phyloP scores from a whole-genome alignment of 2,888 invertebrate genomes.

The Glyphotaelius pellucidus region DNA sequence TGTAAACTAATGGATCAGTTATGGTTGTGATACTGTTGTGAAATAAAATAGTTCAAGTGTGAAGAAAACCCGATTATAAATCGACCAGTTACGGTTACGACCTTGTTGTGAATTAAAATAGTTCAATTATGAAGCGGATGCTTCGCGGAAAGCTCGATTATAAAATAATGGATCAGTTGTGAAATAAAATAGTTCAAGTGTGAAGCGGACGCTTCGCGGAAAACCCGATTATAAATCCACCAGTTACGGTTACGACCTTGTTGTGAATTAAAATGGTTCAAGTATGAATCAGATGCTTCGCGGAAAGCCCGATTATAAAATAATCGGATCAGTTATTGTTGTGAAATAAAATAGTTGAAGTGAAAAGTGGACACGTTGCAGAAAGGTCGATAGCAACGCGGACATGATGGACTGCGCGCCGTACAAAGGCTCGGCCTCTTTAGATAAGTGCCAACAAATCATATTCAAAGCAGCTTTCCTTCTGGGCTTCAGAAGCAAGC shows the following conservation, averaged over 20 bases:
- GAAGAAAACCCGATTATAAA: neutral
- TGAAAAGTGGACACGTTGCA: neutral
- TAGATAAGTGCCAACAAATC: slow-evolving; percentile 31
- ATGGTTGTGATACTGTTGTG: too few relatives aligned
- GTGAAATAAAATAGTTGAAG: neutral
- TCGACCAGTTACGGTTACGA: too few relatives aligned
- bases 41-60: slow-evolving; percentile 22
- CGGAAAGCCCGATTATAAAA: too few relatives aligned
- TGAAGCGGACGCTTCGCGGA: neutral
- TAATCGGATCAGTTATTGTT: neutral
- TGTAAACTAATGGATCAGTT: neutral
- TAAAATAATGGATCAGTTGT: too few relatives aligned
- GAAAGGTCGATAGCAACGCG: slow-evolving; percentile 1
- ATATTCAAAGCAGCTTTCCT: slow-evolving; percentile 33
- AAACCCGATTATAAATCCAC: neutral
- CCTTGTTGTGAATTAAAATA: too few relatives aligned
- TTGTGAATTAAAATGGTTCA: too few relatives aligned
- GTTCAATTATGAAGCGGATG: too few relatives aligned
- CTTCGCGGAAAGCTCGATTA: too few relatives aligned
- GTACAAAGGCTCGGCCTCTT: slow-evolving; percentile 35
- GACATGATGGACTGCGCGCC: slow-evolving; percentile 49
- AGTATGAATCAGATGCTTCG: too few relatives aligned
- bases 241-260: neutral
- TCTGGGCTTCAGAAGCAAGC: slow-evolving; percentile 47
- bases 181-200: slow-evolving; percentile 10